Evolutionary conservation across 2,113 vertebrate species (phyloP), one percentile per base, ranked within the genome.

Genomic region (Rutilus rutilus): DNA sequence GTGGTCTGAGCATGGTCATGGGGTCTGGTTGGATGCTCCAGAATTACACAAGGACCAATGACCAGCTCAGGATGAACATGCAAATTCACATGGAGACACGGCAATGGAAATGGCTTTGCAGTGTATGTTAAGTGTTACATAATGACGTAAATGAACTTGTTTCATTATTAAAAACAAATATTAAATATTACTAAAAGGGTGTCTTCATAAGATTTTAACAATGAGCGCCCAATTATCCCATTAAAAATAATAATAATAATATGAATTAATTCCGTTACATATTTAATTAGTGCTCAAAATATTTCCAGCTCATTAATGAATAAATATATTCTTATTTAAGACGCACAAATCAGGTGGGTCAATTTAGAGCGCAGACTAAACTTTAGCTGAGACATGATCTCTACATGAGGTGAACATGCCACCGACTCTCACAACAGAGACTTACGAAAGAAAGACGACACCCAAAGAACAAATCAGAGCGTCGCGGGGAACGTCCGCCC

Each of bases 401-500:
- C 84, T 92, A 92, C 88, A 92, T 84, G 91, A 91, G 83, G 89
- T 89, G 86, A 94, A 92, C 94, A 95, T 94, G 94, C 94, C 93
- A 95, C 93, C 87, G 91, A 93, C 86, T 92, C 87, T 87, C 90
- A 93, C 92, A 92, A 89, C 89, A 85, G 47, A 92, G 91, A 94
- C 92, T 95, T 93, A 94, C 93, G 92, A 87, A 84, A 89, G 76
- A 90, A 92, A 86, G 87, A 95, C 93, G 91, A 94, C 92, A 94
- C 91, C 91, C 88, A 94, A 86, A 94, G 91, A 93, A 88, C 91
- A 91, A 94, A 88, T 85, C 87, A 90, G 91, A 90, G 88, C 86
- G 90, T 90, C 69, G 82, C 36, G 87, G 89, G 82, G 78, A 87
- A 86, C 88, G 64, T 54, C 69, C 50, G 82, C 83, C 87, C 91